These are phyloP conservation scores for Odontomyia ornata DNA, from an alignment of 2,888 invertebrate genomes.

Conservation along the genomic window DNA sequence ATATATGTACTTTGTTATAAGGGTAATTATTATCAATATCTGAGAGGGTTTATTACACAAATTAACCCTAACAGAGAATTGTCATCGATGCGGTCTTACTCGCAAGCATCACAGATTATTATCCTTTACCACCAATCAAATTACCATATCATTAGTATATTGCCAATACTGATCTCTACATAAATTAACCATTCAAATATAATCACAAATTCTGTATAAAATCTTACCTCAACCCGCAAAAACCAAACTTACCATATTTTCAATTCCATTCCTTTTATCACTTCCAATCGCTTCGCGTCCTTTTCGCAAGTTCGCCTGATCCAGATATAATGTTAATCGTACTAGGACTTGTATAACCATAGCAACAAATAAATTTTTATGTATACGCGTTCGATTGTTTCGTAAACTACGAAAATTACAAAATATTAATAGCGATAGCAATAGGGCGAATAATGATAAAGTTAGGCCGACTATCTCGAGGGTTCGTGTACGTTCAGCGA, in stretches of 20 bases:
- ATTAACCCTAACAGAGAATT: too few relatives aligned
- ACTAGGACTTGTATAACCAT: slow-evolving; percentile 81
- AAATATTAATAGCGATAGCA: slow-evolving; percentile 82
- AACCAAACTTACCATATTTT: slow-evolving; percentile 71
- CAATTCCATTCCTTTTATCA: slow-evolving; percentile 67
- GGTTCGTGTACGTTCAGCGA: slow-evolving; percentile 75
- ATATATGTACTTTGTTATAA: too few relatives aligned
- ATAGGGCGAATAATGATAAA: slow-evolving; percentile 77
- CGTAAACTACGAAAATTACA: slow-evolving; percentile 79
- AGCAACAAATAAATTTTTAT: slow-evolving; percentile 84
- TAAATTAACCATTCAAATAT: too few relatives aligned
- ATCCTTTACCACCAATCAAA: too few relatives aligned
- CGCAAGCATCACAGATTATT: too few relatives aligned
- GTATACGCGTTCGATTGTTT: slow-evolving; percentile 86
- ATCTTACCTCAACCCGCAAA: too few relatives aligned
- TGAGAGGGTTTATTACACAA: too few relatives aligned
- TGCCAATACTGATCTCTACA: too few relatives aligned
- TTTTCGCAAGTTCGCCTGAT: slow-evolving; percentile 70
- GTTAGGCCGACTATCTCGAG: slow-evolving; percentile 88
- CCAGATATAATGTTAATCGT: slow-evolving; percentile 77
- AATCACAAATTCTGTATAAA: too few relatives aligned
- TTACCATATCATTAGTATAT: too few relatives aligned
- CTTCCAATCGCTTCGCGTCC: slow-evolving; percentile 59
- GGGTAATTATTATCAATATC: too few relatives aligned
- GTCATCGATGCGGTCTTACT: too few relatives aligned